phyloP scores from a whole-genome alignment of 2,113 vertebrate genomes.

The Panthera tigris region DNA sequence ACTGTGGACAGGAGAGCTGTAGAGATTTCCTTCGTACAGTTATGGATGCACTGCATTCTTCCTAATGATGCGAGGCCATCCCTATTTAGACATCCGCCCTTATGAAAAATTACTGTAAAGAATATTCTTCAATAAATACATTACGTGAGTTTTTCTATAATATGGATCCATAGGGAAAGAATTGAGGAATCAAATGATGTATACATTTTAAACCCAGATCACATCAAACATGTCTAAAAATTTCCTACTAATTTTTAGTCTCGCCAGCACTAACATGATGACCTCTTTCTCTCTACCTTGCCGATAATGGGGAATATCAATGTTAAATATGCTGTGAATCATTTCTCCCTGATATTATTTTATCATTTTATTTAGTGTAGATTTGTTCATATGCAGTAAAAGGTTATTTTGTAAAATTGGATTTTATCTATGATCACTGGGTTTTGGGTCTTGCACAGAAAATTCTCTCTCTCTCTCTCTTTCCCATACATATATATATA shows the following conservation, averaged over 20 bases:
- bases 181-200: no score
- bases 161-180: background rate
- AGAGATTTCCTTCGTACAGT: background rate
- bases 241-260: background rate
- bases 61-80: no score
- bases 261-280: background rate
- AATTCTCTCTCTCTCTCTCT: background rate
- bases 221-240: background rate
- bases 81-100: no score
- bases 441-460: background rate
- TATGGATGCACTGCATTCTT: background rate
- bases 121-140: background rate
- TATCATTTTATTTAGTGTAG: background rate
- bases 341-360: background rate
- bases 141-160: background rate
- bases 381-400: background rate
- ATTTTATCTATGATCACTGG: background rate
- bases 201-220: background rate
- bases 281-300: background rate
- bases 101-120: background rate
- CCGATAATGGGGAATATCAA: background rate
- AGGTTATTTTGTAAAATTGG: background rate
- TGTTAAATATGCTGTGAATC: background rate
- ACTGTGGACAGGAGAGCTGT: background rate
- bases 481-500: background rate